phyloP scores from a whole-genome alignment of 2,113 vertebrate genomes.

The Xiphophorus couchianus region DNA sequence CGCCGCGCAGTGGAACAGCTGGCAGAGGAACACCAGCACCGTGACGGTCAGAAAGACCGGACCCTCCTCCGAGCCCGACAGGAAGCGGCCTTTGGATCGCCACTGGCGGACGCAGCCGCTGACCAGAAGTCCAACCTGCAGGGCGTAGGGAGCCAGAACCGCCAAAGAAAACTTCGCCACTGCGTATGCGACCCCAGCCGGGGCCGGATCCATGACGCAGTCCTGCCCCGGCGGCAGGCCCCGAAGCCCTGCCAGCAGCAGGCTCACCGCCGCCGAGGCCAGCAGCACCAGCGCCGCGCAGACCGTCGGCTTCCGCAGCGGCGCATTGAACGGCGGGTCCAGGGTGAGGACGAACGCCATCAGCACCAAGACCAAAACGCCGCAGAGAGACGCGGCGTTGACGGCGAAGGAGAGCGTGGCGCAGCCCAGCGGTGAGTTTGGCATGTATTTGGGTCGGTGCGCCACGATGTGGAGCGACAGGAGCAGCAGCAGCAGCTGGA shows the following conservation, averaged over 20 bases:
- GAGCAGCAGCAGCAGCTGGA: conserved; percentile 78
- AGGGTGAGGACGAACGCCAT: conserved; percentile 63
- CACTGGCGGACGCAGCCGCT: conserved; percentile 48
- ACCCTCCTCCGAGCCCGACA: conserved; percentile 39
- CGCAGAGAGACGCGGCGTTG: conserved; percentile 76
- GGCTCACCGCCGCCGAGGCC: conserved; percentile 65
- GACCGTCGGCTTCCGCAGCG: conserved; percentile 27
- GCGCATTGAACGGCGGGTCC: conserved; percentile 29
- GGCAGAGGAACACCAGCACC: conserved; percentile 50
- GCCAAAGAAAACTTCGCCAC: conserved; percentile 76
- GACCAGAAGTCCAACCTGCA: conserved; percentile 65
- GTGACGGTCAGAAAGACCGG: conserved; percentile 31
- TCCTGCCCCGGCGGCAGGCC: conserved; percentile 10
- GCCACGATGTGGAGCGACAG: conserved; percentile 78
- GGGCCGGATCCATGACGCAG: conserved; percentile 78
- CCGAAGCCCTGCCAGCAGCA: conserved; percentile 66
- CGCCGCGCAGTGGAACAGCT: conserved; percentile 73
- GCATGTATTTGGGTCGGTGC: conserved; percentile 76
- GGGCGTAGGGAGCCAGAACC: conserved; percentile 70
- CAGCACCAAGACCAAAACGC: conserved; percentile 70
- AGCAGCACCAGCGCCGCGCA: conserved; percentile 52
- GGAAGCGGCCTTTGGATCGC: conserved; percentile 42
- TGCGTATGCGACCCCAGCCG: conserved; percentile 72
- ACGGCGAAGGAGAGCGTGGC: conserved; percentile 78
- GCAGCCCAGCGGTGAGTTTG: conserved; percentile 69